Conservation (phyloP, 2,797 vertebrate genomes). For the Pangasius larnaudii region DNA sequence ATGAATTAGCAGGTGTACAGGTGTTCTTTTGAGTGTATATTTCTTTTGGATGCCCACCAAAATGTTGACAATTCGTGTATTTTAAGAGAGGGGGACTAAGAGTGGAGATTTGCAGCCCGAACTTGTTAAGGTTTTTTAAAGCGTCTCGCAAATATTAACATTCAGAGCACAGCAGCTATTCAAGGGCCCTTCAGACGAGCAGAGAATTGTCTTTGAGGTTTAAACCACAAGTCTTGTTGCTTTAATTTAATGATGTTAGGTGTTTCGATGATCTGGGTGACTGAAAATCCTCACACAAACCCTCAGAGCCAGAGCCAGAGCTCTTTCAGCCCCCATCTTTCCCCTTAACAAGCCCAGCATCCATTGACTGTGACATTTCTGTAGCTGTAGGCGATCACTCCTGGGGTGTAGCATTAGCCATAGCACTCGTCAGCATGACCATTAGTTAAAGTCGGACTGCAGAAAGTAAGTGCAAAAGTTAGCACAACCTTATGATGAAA, state of each 20-base stretch:
- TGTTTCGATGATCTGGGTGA: neutral
- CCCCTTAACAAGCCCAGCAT: neutral
- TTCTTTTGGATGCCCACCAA: neutral
- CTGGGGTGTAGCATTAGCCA: neutral
- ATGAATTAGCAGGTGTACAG: neutral
- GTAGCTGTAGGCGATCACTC: constrained; percentile 7
- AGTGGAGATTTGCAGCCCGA: neutral
- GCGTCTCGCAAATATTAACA: neutral
- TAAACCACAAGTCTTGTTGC: neutral
- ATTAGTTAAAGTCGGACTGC: neutral
- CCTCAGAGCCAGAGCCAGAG: neutral
- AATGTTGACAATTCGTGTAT: neutral
- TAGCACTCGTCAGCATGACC: neutral
- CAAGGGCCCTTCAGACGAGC: neutral
- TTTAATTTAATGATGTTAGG: neutral
- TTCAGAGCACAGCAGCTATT: neutral
- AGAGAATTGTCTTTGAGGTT: neutral
- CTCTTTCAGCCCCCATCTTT: neutral
- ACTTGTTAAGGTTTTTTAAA: neutral
- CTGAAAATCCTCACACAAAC: constrained; percentile 3
- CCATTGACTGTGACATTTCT: constrained; percentile 18
- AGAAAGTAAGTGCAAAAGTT: neutral
- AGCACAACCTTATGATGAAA: neutral
- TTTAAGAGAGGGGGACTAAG: neutral
- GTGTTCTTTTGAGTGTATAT: neutral